Percentiles rank a stretch among this genome's conserved stretches.
These are phyloP conservation scores for Prunella himalayana DNA, from an alignment of 2,113 vertebrate genomes.

Conservation along the genomic window DNA sequence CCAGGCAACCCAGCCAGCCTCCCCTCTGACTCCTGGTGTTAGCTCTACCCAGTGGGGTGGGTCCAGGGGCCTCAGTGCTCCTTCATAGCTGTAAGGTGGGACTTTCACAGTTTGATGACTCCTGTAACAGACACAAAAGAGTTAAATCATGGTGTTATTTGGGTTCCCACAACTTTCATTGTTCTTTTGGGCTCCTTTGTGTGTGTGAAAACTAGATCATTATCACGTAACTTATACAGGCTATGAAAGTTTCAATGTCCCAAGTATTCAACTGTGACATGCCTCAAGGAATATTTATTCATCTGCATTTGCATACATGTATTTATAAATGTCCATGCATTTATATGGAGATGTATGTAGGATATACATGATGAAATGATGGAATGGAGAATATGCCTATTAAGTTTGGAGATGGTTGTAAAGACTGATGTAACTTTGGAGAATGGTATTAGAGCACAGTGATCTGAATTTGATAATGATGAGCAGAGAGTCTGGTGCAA, in stretches of 20 bases:
- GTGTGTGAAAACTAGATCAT: background rate
- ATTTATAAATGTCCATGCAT: background rate
- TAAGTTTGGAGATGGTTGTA: background rate
- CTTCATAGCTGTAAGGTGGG: background rate
- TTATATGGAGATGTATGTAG: background rate
- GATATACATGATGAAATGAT: background rate
- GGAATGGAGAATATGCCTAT: background rate
- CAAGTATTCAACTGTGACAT: background rate
- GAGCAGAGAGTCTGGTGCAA: background rate
- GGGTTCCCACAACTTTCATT: background rate
- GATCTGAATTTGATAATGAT: background rate
- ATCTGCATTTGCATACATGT: background rate
- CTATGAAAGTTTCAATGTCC: background rate
- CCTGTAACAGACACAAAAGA: background rate
- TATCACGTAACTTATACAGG: background rate
- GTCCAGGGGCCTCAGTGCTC: background rate
- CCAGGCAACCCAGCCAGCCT: background rate
- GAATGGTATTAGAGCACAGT: background rate
- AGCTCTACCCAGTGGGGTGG: accelerated
- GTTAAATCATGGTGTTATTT: background rate
- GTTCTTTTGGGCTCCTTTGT: background rate
- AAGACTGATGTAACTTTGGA: background rate
- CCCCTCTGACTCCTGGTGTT: background rate
- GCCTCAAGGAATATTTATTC: background rate
- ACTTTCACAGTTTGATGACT: background rate